phyloP scores from a whole-genome alignment of 2,113 vertebrate genomes.

The Bombycilla garrulus region DNA sequence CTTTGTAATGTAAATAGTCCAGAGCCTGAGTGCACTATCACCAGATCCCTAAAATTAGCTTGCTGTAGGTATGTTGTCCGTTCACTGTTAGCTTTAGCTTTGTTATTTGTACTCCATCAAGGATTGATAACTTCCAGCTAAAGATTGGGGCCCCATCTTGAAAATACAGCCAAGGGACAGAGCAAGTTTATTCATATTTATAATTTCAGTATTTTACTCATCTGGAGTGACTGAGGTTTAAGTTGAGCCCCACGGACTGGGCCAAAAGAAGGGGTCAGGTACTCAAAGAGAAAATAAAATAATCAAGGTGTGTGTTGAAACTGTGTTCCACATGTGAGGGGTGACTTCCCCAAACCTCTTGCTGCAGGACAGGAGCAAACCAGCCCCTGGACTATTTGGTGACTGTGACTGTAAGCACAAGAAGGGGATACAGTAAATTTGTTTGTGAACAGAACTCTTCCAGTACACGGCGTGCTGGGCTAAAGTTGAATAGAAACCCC shows the following conservation, averaged over 20 bases:
- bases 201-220: background rate
- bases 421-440: background rate
- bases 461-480: fast-evolving
- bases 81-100: background rate
- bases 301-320: background rate
- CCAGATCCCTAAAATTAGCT: background rate
- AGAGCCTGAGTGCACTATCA: background rate
- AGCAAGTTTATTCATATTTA: background rate
- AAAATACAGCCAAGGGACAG: background rate
- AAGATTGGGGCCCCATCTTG: background rate
- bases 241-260: background rate
- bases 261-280: background rate
- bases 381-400: background rate
- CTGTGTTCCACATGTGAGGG: background rate
- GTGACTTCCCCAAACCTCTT: fast-evolving
- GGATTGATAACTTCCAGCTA: background rate
- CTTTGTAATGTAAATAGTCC: background rate
- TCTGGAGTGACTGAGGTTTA: background rate
- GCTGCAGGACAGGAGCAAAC: background rate
- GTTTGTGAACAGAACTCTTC: background rate
- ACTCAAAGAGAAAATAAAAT: background rate
- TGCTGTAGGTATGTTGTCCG: fast-evolving
- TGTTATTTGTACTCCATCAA: background rate
- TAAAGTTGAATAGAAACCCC: background rate
- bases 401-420: background rate